Evolutionary conservation across 1,140 invertebrate genomes (phyloP).

Genomic region (Oedothorax gibbosus): DNA sequence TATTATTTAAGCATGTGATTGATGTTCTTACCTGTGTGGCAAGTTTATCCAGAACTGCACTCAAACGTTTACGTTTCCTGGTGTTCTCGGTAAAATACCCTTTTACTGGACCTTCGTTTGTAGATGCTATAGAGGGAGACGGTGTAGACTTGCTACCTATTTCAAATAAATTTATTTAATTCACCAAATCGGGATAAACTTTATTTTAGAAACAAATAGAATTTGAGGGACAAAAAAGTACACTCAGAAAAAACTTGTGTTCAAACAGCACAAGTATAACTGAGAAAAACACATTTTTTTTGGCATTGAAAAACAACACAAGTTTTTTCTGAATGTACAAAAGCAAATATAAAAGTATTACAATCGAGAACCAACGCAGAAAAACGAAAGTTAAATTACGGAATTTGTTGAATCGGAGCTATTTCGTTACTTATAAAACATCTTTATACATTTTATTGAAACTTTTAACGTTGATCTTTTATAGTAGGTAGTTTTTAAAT

Average conservation of each 20-base stretch:
- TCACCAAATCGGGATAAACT: neutral
- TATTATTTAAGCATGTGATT: too few relatives aligned
- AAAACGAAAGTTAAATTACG: too few relatives aligned
- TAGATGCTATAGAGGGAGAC: slow-evolving; percentile 40
- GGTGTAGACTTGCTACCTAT: slow-evolving; percentile 51
- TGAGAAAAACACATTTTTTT: neutral
- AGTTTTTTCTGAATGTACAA: too few relatives aligned
- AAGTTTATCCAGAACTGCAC: slow-evolving; percentile 80
- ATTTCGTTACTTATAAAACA: too few relatives aligned
- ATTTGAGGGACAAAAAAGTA: neutral
- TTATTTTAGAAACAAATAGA: neutral
- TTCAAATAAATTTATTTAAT: neutral
- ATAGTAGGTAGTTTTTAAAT: too few relatives aligned
- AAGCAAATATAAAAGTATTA: too few relatives aligned
- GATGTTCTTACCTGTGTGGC: slow-evolving; percentile 67
- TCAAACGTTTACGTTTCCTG: slow-evolving; percentile 80
- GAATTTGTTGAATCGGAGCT: too few relatives aligned
- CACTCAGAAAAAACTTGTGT: neutral
- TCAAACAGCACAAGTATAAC: neutral
- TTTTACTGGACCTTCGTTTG: slow-evolving; percentile 26
- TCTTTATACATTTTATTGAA: too few relatives aligned
- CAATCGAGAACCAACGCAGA: too few relatives aligned
- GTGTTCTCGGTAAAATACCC: slow-evolving; percentile 44
- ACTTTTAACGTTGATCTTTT: too few relatives aligned
- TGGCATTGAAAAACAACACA: neutral